Evolutionary conservation across 2,888 invertebrate genomes (phyloP).

Genomic region (Napeogenes sylphis): DNA sequence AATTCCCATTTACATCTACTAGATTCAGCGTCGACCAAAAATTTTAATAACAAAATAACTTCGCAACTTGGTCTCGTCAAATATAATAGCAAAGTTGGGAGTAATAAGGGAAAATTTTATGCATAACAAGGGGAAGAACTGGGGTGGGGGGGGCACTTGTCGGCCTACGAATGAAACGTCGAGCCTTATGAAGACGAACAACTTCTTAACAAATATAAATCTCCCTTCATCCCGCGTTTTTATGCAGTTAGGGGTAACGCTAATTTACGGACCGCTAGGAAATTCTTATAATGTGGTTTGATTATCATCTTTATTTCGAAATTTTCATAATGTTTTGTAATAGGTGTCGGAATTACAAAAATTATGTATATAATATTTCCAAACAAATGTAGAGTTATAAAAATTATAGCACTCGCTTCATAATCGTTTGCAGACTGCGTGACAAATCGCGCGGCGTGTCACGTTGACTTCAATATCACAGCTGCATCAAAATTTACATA

Average conservation of each 20-base stretch:
- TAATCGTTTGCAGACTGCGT: slow-evolving; percentile 23
- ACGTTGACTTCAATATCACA: slow-evolving; percentile 37
- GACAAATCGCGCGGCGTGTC: slow-evolving; percentile 36
- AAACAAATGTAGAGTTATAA: background rate
- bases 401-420: background rate
- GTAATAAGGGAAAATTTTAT: slow-evolving; percentile 78
- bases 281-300: slow-evolving; percentile 5
- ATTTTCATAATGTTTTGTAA: background rate
- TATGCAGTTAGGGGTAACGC: slow-evolving; percentile 55
- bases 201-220: slow-evolving; percentile 76
- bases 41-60: slow-evolving; percentile 78
- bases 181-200: slow-evolving; percentile 75
- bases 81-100: slow-evolving; percentile 76
- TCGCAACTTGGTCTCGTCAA: slow-evolving; percentile 72
- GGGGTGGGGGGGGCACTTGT: slow-evolving; percentile 65
- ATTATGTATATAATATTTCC: too few species aligned
- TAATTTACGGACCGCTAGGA: slow-evolving; percentile 47
- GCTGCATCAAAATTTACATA: slow-evolving; percentile 70
- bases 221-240: slow-evolving; percentile 59
- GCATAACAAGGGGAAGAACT: slow-evolving; percentile 70
- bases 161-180: slow-evolving; percentile 75
- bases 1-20: slow-evolving; percentile 66
- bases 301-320: background rate
- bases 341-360: too few species aligned
- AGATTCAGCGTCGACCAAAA: slow-evolving; percentile 50